These are phyloP conservation scores for Bellardia bayeri DNA, from an alignment of 2,888 invertebrate species.

Conservation along the genomic window DNA sequence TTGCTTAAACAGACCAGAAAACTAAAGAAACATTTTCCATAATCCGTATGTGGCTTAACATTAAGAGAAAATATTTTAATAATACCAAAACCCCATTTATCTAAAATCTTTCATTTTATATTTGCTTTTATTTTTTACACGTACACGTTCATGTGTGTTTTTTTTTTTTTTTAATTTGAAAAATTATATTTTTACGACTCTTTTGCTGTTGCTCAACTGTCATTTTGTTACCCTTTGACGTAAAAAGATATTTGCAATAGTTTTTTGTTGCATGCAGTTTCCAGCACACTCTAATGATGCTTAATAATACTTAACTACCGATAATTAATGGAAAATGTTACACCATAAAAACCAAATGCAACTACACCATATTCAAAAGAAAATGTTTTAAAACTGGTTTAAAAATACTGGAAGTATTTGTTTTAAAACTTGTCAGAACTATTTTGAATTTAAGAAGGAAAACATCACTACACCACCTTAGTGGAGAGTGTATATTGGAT, in stretches of 20 bases:
- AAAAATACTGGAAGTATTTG: too few relatives aligned
- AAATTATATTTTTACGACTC: constrained; percentile 4
- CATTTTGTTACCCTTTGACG: constrained; percentile 26
- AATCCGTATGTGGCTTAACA: too few relatives aligned
- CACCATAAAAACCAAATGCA: constrained; percentile 52
- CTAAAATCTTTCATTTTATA: too few relatives aligned
- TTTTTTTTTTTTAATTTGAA: not conserved
- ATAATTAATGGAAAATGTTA: constrained; percentile 69
- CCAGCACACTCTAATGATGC: constrained; percentile 42
- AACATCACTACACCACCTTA: too few relatives aligned
- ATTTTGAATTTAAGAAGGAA: not conserved
- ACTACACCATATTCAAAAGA: constrained; percentile 27
- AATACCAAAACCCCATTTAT: too few relatives aligned
- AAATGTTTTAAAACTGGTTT: not conserved
- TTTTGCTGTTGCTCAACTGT: constrained; percentile 12
- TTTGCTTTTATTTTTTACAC: not conserved
- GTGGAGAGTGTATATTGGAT: too few relatives aligned
- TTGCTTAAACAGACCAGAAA: not conserved
- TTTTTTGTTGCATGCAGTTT: constrained; percentile 20
- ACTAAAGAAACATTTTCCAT: not conserved
- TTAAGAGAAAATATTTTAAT: too few relatives aligned
- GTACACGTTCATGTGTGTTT: not conserved
- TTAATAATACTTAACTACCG: constrained; percentile 67
- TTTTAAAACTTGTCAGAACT: not conserved
- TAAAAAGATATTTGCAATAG: not conserved